phyloP scores from a whole-genome alignment of 1,140 invertebrate genomes.

The Sipha flava region DNA sequence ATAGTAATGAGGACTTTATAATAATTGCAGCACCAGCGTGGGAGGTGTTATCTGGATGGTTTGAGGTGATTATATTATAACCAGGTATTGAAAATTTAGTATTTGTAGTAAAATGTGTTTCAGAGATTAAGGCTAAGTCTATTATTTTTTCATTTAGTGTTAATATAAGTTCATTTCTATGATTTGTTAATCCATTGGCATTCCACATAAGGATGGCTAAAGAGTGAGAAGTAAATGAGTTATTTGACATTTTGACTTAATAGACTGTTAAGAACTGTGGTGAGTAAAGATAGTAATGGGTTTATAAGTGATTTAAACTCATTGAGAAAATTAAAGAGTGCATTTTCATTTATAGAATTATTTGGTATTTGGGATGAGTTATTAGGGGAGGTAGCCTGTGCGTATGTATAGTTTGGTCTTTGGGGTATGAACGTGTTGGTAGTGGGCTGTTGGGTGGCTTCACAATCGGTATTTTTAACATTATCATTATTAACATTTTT shows the following conservation, averaged over 20 bases:
- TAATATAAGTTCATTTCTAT: slow-evolving; percentile 34
- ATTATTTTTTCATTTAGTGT: slow-evolving; percentile 35
- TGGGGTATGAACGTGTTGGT: neutral
- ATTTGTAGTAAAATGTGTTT: too few relatives aligned
- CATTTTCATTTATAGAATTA: neutral
- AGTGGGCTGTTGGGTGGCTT: neutral
- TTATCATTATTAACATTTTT: too few relatives aligned
- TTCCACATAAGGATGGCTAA: slow-evolving; percentile 32
- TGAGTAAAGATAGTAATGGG: neutral
- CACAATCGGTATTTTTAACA: neutral
- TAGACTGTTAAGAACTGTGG: neutral
- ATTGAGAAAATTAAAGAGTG: neutral
- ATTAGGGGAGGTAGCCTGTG: neutral
- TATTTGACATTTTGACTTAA: neutral
- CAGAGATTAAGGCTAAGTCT: too few relatives aligned
- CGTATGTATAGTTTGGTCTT: neutral
- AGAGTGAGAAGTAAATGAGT: neutral
- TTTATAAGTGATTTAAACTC: slow-evolving; percentile 9
- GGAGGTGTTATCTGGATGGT: slow-evolving; percentile 14
- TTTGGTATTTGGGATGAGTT: neutral
- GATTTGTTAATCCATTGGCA: slow-evolving; percentile 35
- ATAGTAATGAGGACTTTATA: neutral
- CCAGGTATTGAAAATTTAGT: slow-evolving; percentile 33
- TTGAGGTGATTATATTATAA: neutral
- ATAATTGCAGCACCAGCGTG: slow-evolving; percentile 23